These are phyloP conservation scores for Pterocles burchelli DNA, from an alignment of 2,113 vertebrate species.

Conservation along the genomic window DNA sequence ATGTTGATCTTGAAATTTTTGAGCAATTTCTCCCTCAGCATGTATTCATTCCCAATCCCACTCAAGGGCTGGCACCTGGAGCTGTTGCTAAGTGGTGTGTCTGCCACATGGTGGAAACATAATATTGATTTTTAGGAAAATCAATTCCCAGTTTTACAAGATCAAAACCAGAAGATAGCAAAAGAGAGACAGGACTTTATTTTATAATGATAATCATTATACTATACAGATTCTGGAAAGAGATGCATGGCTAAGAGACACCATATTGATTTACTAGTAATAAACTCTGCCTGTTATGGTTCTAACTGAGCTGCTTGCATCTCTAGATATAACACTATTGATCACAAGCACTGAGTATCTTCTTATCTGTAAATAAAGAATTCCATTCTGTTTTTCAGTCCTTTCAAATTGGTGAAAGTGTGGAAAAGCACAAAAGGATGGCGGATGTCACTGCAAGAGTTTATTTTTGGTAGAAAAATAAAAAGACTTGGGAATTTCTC, in stretches of 20 bases:
- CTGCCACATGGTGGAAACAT: conserved; percentile 54
- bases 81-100: conserved; percentile 47
- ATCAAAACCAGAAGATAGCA: conserved; percentile 52
- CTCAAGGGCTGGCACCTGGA: conserved; percentile 24
- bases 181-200: conserved; percentile 64
- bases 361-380: conserved; percentile 67
- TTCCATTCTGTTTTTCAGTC: conserved; percentile 13
- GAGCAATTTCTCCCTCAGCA: conserved; percentile 49
- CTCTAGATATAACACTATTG: conserved; percentile 56
- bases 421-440: neutral
- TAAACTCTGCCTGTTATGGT: conserved; percentile 48
- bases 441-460: neutral
- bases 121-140: conserved; percentile 66
- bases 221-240: conserved; percentile 56
- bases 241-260: conserved; percentile 38
- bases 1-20: conserved; percentile 59
- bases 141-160: conserved; percentile 65
- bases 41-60: conserved; percentile 31
- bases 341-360: conserved; percentile 43
- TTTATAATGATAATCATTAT: conserved; percentile 59
- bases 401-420: conserved; percentile 34
- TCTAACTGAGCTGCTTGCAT: conserved; percentile 55
- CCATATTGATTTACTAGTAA: conserved; percentile 68
- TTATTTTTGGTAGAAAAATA: neutral
- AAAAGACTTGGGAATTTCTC: neutral